Conservation (phyloP, 2,113 vertebrate genomes). For the Hippoglossus stenolepis region DNA sequence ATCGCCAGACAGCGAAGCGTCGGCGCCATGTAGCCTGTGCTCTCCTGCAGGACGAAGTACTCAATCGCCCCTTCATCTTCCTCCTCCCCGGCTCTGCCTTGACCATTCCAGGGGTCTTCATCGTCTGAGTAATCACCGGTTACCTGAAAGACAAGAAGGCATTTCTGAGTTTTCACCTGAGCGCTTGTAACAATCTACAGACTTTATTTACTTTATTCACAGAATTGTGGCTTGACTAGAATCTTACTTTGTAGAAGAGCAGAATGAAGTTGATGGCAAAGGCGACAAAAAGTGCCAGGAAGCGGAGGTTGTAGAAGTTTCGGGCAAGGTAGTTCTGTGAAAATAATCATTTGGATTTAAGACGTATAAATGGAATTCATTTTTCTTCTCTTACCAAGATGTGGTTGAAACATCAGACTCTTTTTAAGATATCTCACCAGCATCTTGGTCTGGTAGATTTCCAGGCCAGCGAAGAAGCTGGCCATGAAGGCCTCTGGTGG, state of each 20-base stretch:
- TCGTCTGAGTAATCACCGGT: slow-evolving; percentile 93
- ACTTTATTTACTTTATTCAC: no score
- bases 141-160: slow-evolving; percentile 81
- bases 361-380: not conserved
- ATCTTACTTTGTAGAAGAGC: slow-evolving; percentile 97
- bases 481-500: slow-evolving; percentile 92
- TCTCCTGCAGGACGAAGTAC: slow-evolving; percentile 97
- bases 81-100: slow-evolving; percentile 85
- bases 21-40: slow-evolving; percentile 97
- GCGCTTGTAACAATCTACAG: no score
- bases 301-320: slow-evolving; percentile 98
- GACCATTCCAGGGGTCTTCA: slow-evolving; percentile 91
- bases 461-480: slow-evolving; percentile 93
- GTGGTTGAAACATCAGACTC: no score
- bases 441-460: slow-evolving; percentile 96
- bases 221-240: not conserved
- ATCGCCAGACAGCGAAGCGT: slow-evolving; percentile 90
- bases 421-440: slow-evolving; percentile 82
- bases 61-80: slow-evolving; percentile 92
- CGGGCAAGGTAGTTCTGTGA: slow-evolving; percentile 95
- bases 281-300: slow-evolving; percentile 96
- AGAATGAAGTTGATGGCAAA: slow-evolving; percentile 99
- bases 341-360: not conserved
- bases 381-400: not conserved
- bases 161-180: not conserved